phyloP scores from a whole-genome alignment of 2,113 vertebrate genomes.

The Aythya baeri region DNA sequence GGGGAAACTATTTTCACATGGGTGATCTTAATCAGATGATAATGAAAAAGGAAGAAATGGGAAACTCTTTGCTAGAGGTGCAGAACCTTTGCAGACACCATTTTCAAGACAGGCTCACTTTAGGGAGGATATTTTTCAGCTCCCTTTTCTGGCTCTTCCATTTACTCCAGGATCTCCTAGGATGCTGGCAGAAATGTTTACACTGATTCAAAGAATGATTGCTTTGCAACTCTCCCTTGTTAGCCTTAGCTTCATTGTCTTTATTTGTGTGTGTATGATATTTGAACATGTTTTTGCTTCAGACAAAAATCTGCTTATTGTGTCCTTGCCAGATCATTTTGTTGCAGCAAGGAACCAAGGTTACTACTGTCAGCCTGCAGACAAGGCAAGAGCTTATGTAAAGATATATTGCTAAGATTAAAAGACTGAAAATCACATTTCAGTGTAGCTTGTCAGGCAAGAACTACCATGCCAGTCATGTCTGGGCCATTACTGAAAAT shows the following conservation, averaged over 20 bases:
- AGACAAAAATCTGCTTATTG: neutral
- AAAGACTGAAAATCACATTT: neutral
- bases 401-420: neutral
- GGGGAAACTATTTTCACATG: neutral
- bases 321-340: neutral
- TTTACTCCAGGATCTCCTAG: neutral
- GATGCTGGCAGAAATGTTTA: neutral
- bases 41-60: neutral
- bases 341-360: neutral
- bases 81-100: neutral
- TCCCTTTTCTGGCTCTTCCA: neutral
- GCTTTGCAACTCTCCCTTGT: neutral
- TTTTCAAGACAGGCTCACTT: neutral
- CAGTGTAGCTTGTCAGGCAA: neutral
- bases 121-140: neutral
- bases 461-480: neutral
- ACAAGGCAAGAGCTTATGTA: neutral
- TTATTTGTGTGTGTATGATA: neutral
- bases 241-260: neutral
- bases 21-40: neutral
- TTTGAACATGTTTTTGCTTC: neutral
- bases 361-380: neutral
- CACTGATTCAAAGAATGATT: neutral
- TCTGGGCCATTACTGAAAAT: neutral
- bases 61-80: neutral